These are phyloP conservation scores for Ormyrus labotus DNA, from an alignment of 2,888 invertebrate species.

Conservation along the genomic window DNA sequence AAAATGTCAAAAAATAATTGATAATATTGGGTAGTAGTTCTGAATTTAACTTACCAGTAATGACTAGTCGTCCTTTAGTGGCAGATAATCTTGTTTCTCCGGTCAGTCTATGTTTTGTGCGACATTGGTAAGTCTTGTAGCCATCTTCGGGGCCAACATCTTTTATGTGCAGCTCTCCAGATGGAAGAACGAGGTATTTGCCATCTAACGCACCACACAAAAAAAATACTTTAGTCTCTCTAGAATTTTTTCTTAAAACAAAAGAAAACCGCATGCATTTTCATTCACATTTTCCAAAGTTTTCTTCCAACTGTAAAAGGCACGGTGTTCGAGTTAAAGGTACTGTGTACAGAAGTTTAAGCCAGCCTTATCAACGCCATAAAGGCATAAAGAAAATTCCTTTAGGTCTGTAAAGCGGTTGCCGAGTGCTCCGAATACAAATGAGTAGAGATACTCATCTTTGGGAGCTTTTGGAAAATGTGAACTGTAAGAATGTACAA, in stretches of 20 bases:
- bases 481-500: background rate
- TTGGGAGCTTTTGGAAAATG: background rate
- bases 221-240: background rate
- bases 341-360: background rate
- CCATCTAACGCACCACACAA: constrained; percentile 82
- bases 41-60: constrained; percentile 88
- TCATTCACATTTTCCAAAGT: constrained; percentile 41
- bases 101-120: constrained; percentile 94
- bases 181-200: constrained; percentile 95
- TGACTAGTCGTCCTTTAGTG: constrained; percentile 94
- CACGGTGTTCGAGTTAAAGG: no score
- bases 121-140: constrained; percentile 94
- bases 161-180: constrained; percentile 96
- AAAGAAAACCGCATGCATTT: constrained; percentile 28
- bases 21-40: background rate
- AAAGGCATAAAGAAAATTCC: constrained; percentile 44
- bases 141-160: constrained; percentile 97
- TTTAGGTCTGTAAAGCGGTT: constrained; percentile 1
- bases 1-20: constrained; percentile 1
- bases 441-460: constrained; percentile 44
- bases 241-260: background rate
- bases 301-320: background rate
- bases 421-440: constrained; percentile 45
- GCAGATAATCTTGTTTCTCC: constrained; percentile 95
- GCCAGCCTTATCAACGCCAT: background rate